Percentiles rank a stretch among this genome's conserved stretches.
These are phyloP conservation scores for Galagoides demidoff DNA, from an alignment of 2,797 vertebrate species.

Conservation along the genomic window DNA sequence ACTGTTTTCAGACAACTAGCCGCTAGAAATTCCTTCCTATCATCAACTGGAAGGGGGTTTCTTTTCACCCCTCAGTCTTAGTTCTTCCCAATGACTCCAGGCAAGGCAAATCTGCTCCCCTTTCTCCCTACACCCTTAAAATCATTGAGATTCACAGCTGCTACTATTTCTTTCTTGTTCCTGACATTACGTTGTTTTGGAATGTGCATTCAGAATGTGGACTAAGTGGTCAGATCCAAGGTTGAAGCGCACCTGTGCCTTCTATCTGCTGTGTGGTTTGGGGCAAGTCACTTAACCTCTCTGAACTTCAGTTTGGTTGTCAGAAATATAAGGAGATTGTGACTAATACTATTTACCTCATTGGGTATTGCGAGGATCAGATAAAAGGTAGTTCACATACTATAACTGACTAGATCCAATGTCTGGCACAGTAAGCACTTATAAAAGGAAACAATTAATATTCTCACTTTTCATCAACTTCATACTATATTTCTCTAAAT, in stretches of 20 bases:
- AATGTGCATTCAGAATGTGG: not conserved
- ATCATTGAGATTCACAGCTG: not conserved
- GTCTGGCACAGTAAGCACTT: not conserved
- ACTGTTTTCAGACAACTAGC: not conserved
- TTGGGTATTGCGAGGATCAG: not conserved
- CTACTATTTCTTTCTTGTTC: not conserved
- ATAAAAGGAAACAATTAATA: not conserved
- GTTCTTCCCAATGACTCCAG: not conserved
- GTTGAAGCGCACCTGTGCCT: not conserved
- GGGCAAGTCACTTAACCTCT: not conserved
- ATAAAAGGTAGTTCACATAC: not conserved
- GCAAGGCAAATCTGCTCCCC: no score
- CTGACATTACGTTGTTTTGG: not conserved
- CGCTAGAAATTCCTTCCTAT: not conserved
- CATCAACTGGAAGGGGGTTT: not conserved
- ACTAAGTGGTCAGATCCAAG: not conserved
- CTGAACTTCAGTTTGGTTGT: constrained; percentile 20
- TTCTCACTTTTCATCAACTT: not conserved
- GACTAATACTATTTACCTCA: not conserved
- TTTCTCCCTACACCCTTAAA: not conserved
- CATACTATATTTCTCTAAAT: not conserved
- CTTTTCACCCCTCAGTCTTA: not conserved
- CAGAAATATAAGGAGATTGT: not conserved
- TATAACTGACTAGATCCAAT: not conserved
- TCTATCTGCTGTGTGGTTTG: not conserved